Evolutionary conservation across 1,140 invertebrate genomes (phyloP).

Genomic region (Mylabris phalerata): DNA sequence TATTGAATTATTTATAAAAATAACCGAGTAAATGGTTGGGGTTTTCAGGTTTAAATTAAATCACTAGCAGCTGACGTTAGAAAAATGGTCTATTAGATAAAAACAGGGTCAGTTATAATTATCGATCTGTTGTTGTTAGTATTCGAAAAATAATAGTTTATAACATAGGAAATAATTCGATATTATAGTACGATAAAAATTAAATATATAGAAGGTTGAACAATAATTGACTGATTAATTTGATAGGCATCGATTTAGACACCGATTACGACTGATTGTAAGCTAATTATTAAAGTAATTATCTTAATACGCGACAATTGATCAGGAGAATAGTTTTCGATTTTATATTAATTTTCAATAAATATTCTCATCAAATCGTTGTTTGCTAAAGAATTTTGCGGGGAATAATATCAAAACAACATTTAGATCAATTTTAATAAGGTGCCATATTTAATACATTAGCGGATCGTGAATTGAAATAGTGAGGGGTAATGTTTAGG

Average conservation of each 20-base stretch:
- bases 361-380: no score
- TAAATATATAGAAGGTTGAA: constrained; percentile 6
- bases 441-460: no score
- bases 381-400: no score
- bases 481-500: no score
- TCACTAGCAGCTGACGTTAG: constrained; percentile 12
- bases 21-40: constrained; percentile 10
- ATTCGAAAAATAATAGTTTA: constrained; percentile 9
- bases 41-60: constrained; percentile 1
- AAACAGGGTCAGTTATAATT: constrained; percentile 11
- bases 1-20: no score
- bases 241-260: not conserved
- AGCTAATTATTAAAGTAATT: not conserved
- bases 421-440: no score
- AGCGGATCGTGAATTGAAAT: no score
- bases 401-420: no score
- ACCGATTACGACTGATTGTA: not conserved
- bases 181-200: constrained; percentile 4
- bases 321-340: no score
- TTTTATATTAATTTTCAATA: no score
- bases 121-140: constrained; percentile 11
- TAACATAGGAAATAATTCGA: constrained; percentile 4
- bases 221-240: constrained; percentile 10
- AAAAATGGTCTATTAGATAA: constrained; percentile 15
- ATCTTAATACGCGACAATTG: no score